Evolutionary conservation across 1,140 invertebrate species (phyloP), one percentile per base, ranked within the genome.

Genomic region (Drosophila santomea): DNA sequence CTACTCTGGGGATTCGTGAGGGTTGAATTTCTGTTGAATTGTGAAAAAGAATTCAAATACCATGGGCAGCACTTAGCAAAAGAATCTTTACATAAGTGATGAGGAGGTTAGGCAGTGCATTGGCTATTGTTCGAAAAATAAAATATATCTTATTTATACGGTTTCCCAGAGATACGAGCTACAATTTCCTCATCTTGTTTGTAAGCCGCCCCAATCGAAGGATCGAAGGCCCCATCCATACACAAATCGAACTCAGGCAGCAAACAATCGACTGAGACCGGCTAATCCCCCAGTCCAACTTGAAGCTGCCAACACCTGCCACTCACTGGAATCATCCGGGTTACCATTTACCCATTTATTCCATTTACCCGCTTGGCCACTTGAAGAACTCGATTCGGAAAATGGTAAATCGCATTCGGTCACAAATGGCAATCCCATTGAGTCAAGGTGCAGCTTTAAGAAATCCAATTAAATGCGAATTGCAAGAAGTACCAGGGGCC

Each of bases 381-480:
- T 47, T 39, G 32, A 36, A 3, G 10, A 56, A 12, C n/a, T 23
- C 4, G 25, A 39, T 44, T 32, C 14, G 41, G 45, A 32, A n/a
- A 38, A 35, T 7, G 25, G 35, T 43, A 73, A 78, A 82, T 85
- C 62, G 67, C 73, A 84, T 74, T 85, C 48, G 44, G 43, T 64
- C 52, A 17, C 62, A 69, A 86, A 84, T 80, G 81, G 73, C 81
- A 84, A 84, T 73, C 76, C 76, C 78, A 77, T 88, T 89, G 69
- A 67, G 72, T 73, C 66, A 83, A 85, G 82, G 55, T 56, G 82
- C 78, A 76, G 83, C 84, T 89, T 88, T 89, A 88, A 88, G 84
- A 79, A 88, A 88, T 88, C 83, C 83, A 88, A 88, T 88, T 88
- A 86, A 86, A 80, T 47, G 48, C 20, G 23, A 48, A 50, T 14